Evolutionary conservation across 2,797 vertebrate genomes (phyloP).

Genomic region (Scolopax rusticola): DNA sequence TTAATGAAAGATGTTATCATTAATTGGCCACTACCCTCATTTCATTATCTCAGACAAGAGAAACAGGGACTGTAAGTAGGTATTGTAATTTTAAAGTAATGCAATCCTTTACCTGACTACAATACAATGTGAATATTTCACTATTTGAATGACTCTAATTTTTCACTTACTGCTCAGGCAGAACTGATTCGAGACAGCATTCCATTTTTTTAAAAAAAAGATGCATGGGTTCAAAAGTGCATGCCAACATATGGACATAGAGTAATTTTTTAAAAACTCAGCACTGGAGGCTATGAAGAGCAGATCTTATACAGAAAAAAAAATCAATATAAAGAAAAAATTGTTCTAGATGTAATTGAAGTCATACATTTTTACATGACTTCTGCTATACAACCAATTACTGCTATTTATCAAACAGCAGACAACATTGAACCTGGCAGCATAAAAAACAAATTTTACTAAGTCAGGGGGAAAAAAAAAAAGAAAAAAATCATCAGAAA

Average conservation of each 20-base stretch:
- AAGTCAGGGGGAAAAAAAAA: conserved; percentile 49
- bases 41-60: conserved; percentile 60
- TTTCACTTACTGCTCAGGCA: conserved; percentile 19
- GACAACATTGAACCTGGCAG: conserved; percentile 81
- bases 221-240: conserved; percentile 64
- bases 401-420: conserved; percentile 84
- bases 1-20: conserved; percentile 61
- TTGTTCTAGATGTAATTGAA: conserved; percentile 82
- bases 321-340: conserved; percentile 81
- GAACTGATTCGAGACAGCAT: conserved; percentile 21
- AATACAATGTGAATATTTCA: conserved; percentile 35
- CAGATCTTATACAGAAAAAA: conserved; percentile 69
- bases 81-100: conserved; percentile 54
- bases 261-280: conserved; percentile 75
- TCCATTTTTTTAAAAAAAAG: conserved; percentile 49
- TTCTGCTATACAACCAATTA: conserved; percentile 83
- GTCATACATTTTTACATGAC: conserved; percentile 82
- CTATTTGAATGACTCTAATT: conserved; percentile 17
- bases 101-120: conserved; percentile 45
- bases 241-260: conserved; percentile 67
- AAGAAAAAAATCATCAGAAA: conserved; percentile 77
- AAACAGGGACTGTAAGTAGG: conserved; percentile 10
- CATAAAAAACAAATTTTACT: conserved; percentile 85
- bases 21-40: conserved; percentile 50
- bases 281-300: conserved; percentile 71